A percentile compares a stretch with the other conserved stretches of the same genome.
phyloP scores from a whole-genome alignment of 2,797 vertebrate genomes.

The Rhabdophis nuchalis region DNA sequence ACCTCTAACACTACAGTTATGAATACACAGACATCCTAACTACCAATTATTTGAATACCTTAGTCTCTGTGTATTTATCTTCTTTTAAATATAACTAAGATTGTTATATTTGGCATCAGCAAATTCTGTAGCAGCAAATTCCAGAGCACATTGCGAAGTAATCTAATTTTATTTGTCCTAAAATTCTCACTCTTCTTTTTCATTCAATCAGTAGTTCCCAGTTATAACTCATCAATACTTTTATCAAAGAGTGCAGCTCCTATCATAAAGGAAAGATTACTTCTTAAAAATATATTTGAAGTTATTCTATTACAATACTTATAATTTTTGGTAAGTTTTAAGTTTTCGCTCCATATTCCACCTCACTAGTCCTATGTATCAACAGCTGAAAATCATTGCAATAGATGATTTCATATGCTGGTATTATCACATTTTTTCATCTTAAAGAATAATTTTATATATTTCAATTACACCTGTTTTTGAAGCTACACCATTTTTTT shows the following conservation, averaged over 20 bases:
- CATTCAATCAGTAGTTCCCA: not conserved
- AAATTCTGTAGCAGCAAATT: not conserved
- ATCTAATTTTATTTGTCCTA: not conserved
- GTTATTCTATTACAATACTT: not conserved
- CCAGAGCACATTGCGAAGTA: not conserved
- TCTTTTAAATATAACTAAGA: not conserved
- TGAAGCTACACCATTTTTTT: not conserved
- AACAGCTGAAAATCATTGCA: not conserved
- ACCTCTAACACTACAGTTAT: not conserved
- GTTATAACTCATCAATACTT: not conserved
- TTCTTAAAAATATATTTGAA: not conserved
- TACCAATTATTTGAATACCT: not conserved
- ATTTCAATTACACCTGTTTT: not conserved
- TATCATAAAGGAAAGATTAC: not conserved
- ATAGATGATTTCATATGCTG: not conserved
- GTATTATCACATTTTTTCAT: not conserved
- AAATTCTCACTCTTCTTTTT: not conserved
- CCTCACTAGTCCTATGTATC: not conserved
- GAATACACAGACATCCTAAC: not conserved
- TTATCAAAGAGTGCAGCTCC: not conserved
- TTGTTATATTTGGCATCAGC: not conserved
- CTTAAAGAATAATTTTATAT: not conserved
- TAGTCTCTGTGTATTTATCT: not conserved
- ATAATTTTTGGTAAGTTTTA: not conserved
- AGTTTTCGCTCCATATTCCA: not conserved